These are phyloP conservation scores for Parnassius glacialis DNA, from an alignment of 2,888 invertebrate genomes.

Conservation along the genomic window DNA sequence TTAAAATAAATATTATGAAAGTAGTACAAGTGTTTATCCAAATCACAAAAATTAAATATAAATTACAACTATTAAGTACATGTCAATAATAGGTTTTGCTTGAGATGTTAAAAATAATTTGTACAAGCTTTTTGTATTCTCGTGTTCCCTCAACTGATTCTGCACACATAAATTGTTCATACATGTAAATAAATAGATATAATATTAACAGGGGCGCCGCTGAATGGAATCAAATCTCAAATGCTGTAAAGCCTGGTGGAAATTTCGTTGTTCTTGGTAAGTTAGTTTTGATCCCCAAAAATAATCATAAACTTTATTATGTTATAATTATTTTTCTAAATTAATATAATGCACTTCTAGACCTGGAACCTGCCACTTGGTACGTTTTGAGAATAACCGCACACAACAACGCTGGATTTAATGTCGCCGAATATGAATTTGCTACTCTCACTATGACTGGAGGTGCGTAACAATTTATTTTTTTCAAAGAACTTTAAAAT, in stretches of 20 bases:
- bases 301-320: not conserved
- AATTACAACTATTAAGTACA: no score
- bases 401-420: slow-evolving; percentile 97
- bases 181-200: slow-evolving; percentile 9
- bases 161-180: not conserved
- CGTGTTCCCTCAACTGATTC: no score
- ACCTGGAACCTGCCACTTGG: slow-evolving; percentile 96
- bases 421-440: slow-evolving; percentile 97
- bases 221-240: slow-evolving; percentile 97
- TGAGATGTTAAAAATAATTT: no score
- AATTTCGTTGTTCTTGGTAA: slow-evolving; percentile 90
- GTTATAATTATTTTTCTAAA: not conserved
- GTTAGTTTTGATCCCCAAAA: slow-evolving; percentile 29
- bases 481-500: no score
- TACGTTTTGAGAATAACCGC: slow-evolving; percentile 95
- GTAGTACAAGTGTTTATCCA: no score
- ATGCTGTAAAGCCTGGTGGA: slow-evolving; percentile 94
- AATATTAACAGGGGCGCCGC: slow-evolving; percentile 83
- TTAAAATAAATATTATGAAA: no score
- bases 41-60: no score
- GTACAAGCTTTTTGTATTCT: no score
- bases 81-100: no score
- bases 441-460: slow-evolving; percentile 96
- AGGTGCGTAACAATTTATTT: slow-evolving; percentile 82
- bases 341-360: slow-evolving; percentile 49